Evolutionary conservation across 2,888 invertebrate genomes (phyloP).

Genomic region (Hyposoter didymator): DNA sequence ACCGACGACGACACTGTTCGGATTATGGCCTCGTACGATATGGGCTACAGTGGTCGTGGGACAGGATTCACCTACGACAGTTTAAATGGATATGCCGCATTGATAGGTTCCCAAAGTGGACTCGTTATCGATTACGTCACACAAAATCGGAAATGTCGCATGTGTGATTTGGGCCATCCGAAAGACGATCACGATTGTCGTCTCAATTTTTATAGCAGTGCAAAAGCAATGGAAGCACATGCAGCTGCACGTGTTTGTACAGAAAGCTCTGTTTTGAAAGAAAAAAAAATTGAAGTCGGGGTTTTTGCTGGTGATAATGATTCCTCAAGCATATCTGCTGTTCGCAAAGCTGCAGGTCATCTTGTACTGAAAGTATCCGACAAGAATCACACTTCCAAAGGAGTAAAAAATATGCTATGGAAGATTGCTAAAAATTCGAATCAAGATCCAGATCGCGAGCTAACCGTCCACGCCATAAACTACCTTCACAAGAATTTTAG

Average conservation of each 20-base stretch:
- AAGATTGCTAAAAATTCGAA: too few species aligned
- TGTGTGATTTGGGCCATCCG: slow-evolving; percentile 20
- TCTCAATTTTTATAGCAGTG: slow-evolving; percentile 32
- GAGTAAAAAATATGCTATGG: slow-evolving; percentile 24
- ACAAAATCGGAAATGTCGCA: slow-evolving; percentile 27
- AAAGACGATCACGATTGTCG: slow-evolving; percentile 29
- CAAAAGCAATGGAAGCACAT: slow-evolving; percentile 5
- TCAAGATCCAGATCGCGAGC: too few species aligned
- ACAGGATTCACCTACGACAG: slow-evolving; percentile 30
- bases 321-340: slow-evolving; percentile 41
- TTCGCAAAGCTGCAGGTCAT: slow-evolving; percentile 28
- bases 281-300: slow-evolving; percentile 34
- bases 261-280: slow-evolving; percentile 30
- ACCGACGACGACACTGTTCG: slow-evolving; percentile 24
- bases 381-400: slow-evolving; percentile 42
- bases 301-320: slow-evolving; percentile 49
- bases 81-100: slow-evolving; percentile 32
- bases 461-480: too few species aligned
- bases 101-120: slow-evolving; percentile 21
- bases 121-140: slow-evolving; percentile 23
- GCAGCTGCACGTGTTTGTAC: background rate
- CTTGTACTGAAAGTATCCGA: slow-evolving; percentile 38
- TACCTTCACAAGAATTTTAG: too few species aligned
- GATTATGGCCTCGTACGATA: slow-evolving; percentile 37
- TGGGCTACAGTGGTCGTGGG: slow-evolving; percentile 51